phyloP scores from a whole-genome alignment of 2,113 vertebrate species.

The Gopherus flavomarginatus region DNA sequence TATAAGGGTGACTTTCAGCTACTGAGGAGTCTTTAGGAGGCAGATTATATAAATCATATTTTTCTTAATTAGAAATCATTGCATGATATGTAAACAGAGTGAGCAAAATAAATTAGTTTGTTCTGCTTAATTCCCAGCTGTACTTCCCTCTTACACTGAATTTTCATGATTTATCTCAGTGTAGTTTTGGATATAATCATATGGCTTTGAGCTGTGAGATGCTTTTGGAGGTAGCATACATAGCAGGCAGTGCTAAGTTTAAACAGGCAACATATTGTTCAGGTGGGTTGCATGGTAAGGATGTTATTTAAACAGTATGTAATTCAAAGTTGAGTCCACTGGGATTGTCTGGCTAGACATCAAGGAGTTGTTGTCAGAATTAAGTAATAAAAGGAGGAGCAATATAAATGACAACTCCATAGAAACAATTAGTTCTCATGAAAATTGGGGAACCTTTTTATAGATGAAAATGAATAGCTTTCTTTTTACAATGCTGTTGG shows the following conservation, averaged over 20 bases:
- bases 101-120: neutral
- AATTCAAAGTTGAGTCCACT: conserved; percentile 29
- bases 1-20: neutral
- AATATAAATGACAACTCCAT: neutral
- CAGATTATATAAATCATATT: neutral
- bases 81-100: neutral
- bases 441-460: neutral
- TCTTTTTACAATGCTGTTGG: neutral
- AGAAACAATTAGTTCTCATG: neutral
- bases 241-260: neutral
- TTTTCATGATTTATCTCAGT: neutral
- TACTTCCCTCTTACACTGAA: neutral
- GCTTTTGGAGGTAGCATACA: neutral
- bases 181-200: neutral
- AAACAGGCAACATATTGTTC: conserved; percentile 62
- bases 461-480: neutral
- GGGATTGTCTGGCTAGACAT: conserved; percentile 46
- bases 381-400: neutral
- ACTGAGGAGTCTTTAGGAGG: accelerated
- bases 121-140: neutral
- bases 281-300: conserved; percentile 1
- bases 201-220: neutral
- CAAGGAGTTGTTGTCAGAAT: conserved; percentile 17
- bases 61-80: neutral
- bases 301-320: conserved; percentile 46